Percentiles rank a stretch among this genome's conserved stretches.
These are phyloP conservation scores for Sarcophaga variegata DNA, from an alignment of 2,888 invertebrate species.

Conservation along the genomic window DNA sequence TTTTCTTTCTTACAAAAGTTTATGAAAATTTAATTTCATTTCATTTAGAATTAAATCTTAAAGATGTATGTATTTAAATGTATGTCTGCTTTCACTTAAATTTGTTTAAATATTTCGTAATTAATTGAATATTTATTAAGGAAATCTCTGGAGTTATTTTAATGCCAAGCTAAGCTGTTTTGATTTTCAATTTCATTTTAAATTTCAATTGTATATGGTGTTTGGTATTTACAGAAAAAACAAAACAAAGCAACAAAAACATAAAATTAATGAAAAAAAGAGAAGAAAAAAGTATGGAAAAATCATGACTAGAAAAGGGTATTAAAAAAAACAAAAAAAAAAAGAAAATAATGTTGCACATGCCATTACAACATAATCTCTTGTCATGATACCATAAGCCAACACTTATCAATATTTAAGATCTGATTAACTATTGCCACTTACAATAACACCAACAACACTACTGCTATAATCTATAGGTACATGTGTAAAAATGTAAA, in stretches of 20 bases:
- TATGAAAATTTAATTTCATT: too few species aligned
- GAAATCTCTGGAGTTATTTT: neutral
- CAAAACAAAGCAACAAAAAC: neutral
- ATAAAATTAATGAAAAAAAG: neutral
- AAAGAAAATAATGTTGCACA: constrained; percentile 64
- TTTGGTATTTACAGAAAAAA: constrained; percentile 18
- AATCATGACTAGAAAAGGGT: constrained; percentile 39
- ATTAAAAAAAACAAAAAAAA: constrained; percentile 36
- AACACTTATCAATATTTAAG: constrained; percentile 70
- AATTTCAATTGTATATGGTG: neutral
- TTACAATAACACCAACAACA: constrained; percentile 52
- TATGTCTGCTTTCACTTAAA: too few species aligned
- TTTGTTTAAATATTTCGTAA: neutral
- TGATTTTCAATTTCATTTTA: neutral
- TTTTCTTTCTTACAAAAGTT: too few species aligned
- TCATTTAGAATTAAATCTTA: too few species aligned
- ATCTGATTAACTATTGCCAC: constrained; percentile 70
- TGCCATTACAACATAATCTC: constrained; percentile 70
- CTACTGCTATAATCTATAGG: neutral
- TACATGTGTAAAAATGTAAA: constrained; percentile 40
- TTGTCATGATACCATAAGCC: constrained; percentile 70
- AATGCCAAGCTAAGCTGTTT: neutral
- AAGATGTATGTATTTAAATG: too few species aligned
- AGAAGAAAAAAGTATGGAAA: constrained; percentile 14
- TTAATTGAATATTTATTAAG: neutral